Evolutionary conservation across 2,797 vertebrate genomes (phyloP), one percentile per base, ranked within the genome.

Genomic region (Dipus sagitta): DNA sequence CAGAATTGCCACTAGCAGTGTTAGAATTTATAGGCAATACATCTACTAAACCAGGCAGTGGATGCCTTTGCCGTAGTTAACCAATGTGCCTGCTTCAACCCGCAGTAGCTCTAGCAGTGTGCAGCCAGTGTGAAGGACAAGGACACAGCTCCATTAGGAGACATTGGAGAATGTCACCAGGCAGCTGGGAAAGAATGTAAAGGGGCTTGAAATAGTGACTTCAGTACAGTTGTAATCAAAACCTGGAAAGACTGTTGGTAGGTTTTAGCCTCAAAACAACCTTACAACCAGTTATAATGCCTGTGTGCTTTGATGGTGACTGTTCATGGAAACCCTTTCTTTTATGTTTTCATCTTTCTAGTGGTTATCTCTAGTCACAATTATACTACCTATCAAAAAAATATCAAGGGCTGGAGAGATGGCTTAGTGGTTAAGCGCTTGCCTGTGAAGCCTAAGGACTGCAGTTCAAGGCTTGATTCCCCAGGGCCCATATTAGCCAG

Each of bases 161-260:
- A 38, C 14, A 10, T 75, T 3, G 13, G 34, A 52, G 5, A 54
- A 14, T 10, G 23, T 60, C 20, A 3, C 1, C 0, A n/a, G 24
- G 38, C 21, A 79, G 18, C 24, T 26, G 14, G 21, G 32, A 21
- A 30, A 17, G 6, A 34, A 1, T 3, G n/a, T 75, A 2, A 13
- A 18, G 4, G 9, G 38, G 32, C 72, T 60, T 52, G 11, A 23
- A 6, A 52, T 17, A 18, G 3, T 28, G 15, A 7, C 52, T 74
- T 72, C 5, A 23, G 67, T 12, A 58, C 82, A 6, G 13, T n/a
- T 79, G 9, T 3, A 10, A 2, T 34, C 34, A 32, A 76, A n/a
- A 21, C n/a, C n/a, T 54, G 42, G n/a, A 7, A 62, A 67, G 76
- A 23, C 32, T 3, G 9, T 68, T 24, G 2, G 26, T 10, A 72